phyloP scores from a whole-genome alignment of 2,113 vertebrate species.

The Laterallus jamaicensis region DNA sequence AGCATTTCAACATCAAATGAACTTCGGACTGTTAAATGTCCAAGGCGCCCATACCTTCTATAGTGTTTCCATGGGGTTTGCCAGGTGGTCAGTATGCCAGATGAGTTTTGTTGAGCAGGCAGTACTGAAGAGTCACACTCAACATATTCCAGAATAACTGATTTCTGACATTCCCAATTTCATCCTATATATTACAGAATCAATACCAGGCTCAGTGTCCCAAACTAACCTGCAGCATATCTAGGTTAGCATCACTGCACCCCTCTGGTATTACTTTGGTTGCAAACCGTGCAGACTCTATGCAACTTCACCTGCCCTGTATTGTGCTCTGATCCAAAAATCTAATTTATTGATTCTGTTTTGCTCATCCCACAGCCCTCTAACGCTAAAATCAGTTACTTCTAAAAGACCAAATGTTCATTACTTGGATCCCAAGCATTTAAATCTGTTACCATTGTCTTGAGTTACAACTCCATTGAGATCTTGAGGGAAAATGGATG shows the following conservation, averaged over 20 bases:
- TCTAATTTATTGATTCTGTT: not conserved
- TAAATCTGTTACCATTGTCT: not conserved
- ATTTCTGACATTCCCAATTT: not conserved
- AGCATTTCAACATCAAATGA: not conserved
- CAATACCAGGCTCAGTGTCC: not conserved
- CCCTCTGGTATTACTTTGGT: not conserved
- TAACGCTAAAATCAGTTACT: not conserved
- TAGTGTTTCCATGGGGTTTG: not conserved
- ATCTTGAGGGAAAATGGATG: not conserved
- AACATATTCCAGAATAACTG: not conserved
- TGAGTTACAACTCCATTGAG: not conserved
- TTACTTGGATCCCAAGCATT: not conserved
- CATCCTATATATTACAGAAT: not conserved
- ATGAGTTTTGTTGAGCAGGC: not conserved
- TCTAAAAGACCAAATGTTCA: not conserved
- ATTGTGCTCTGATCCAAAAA: not conserved
- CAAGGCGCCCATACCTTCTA: not conserved
- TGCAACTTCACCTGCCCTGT: not conserved
- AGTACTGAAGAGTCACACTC: not conserved
- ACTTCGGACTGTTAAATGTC: not conserved
- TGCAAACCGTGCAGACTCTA: not conserved
- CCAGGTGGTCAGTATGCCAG: not conserved
- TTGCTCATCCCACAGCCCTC: not conserved
- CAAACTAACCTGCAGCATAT: not conserved
- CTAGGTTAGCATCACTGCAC: not conserved